A percentile compares a stretch with the other conserved stretches of the same genome.
Conservation (phyloP, 2,888 invertebrate genomes). For the Cephus pulcher region DNA sequence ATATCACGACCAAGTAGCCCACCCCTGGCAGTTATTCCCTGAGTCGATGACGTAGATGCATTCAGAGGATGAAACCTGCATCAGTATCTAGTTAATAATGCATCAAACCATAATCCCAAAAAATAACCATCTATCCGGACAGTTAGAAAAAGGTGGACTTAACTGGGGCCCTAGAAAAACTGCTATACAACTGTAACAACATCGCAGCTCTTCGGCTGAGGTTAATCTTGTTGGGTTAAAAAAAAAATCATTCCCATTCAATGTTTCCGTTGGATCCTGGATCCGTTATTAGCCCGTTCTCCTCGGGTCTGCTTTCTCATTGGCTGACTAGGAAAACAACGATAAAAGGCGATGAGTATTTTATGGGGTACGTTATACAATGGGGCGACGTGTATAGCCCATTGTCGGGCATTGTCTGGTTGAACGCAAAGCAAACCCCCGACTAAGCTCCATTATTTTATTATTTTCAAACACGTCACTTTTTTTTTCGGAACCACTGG, state of each 20-base stretch:
- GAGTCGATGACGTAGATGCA: background rate
- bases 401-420: conserved; percentile 54
- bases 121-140: conserved; percentile 49
- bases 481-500: conserved; percentile 46
- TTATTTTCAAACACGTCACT: conserved; percentile 64
- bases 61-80: conserved; percentile 41
- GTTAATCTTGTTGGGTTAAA: conserved; percentile 44
- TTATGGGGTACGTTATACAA: conserved; percentile 61
- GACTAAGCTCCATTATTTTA: conserved; percentile 58
- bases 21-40: background rate
- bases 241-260: conserved; percentile 57
- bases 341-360: conserved; percentile 66
- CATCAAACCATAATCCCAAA: conserved; percentile 56
- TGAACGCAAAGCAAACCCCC: conserved; percentile 46
- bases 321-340: conserved; percentile 61
- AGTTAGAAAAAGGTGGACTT: conserved; percentile 25
- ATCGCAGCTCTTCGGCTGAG: conserved; percentile 32
- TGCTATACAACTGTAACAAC: conserved; percentile 64
- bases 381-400: conserved; percentile 51
- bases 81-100: conserved; percentile 59
- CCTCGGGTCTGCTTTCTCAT: conserved; percentile 44
- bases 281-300: conserved; percentile 51
- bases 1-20: background rate
- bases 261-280: conserved; percentile 57
- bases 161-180: conserved; percentile 28